These are phyloP conservation scores for Spea multiplicata DNA, from an alignment of 2,113 vertebrate genomes.

Conservation along the genomic window DNA sequence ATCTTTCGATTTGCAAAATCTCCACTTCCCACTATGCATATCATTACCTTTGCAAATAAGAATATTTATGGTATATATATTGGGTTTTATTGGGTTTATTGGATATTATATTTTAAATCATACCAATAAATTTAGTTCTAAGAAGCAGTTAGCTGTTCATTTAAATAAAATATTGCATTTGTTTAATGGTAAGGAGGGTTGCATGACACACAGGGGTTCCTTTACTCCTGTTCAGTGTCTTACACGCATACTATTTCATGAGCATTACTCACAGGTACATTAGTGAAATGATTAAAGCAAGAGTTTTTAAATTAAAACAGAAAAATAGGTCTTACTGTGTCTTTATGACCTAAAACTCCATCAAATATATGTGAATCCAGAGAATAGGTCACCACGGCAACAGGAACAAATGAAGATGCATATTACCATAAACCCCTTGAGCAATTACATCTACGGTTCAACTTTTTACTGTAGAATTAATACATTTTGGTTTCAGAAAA, in stretches of 20 bases:
- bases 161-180: too few relatives aligned
- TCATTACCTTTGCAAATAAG: too few relatives aligned
- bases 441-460: slow-evolving; percentile 37
- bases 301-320: not conserved
- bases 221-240: too few relatives aligned
- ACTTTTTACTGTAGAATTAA: slow-evolving; percentile 29
- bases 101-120: too few relatives aligned
- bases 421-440: slow-evolving; percentile 42
- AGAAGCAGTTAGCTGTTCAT: too few relatives aligned
- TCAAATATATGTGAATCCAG: slow-evolving; percentile 16
- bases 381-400: slow-evolving; percentile 41
- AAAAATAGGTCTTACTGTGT: slow-evolving; percentile 12
- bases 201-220: too few relatives aligned
- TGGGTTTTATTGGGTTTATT: too few relatives aligned
- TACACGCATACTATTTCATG: not conserved
- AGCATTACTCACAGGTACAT: not conserved
- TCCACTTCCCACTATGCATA: too few relatives aligned
- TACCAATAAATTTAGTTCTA: too few relatives aligned
- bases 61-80: too few relatives aligned
- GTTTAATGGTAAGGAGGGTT: too few relatives aligned
- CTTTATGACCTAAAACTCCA: slow-evolving; percentile 27
- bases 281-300: not conserved
- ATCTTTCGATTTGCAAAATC: too few relatives aligned
- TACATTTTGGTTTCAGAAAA: slow-evolving; percentile 36
- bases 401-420: slow-evolving; percentile 27